Base-by-base conservation (phyloP, 2,888 invertebrate species). In the Orthosia cruda region DNA sequence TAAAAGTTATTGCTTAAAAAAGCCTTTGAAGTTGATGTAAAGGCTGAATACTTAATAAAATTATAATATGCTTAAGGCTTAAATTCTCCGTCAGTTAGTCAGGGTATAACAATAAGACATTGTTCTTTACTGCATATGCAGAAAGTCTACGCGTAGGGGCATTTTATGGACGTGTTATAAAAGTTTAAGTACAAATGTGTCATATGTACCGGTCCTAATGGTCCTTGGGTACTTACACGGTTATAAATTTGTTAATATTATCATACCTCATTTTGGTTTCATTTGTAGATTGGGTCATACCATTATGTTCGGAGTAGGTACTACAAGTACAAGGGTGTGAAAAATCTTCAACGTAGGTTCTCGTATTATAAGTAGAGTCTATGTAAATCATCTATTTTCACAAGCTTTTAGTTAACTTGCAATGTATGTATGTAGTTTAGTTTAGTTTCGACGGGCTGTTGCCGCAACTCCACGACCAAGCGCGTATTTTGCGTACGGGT, bases 91-190 rank as follows among this genome's bases (percentile, higher is more conserved):
- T 66, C 79, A 54, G 71, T 85, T 72, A 66, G 61, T 82, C 75
- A 76, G 49, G 63, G 26, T n/a, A 69, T 77, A 66, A 86, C 83
- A 85, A 85, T 86, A 73, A 62, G 64, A 74, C 67, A 73, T 77
- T 80, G 83, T 83, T 83, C 72, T 59, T 69, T 54, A 73, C 11
- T 54, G 58, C 64, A 63, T 79, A 80, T 71, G 86, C 74, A 74
- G 72, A 79, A 81, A 78, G 50, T 40, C 58, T 67, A 73, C 68
- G 68, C 55, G 77, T 26, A 71, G 66, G 66, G 64, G 66, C 45
- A 77, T 80, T 85, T 74, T 66, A 79, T 80, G 86, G 65, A 49
- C 57, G 67, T 67, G 32, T 72, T 73, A 68, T 80, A 64, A 78
- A 80, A 77, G 47, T 69, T 80, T 65, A 77, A 70, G 83, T 79